phyloP scores from a whole-genome alignment of 1,140 invertebrate species.

The Maconellicoccus hirsutus region DNA sequence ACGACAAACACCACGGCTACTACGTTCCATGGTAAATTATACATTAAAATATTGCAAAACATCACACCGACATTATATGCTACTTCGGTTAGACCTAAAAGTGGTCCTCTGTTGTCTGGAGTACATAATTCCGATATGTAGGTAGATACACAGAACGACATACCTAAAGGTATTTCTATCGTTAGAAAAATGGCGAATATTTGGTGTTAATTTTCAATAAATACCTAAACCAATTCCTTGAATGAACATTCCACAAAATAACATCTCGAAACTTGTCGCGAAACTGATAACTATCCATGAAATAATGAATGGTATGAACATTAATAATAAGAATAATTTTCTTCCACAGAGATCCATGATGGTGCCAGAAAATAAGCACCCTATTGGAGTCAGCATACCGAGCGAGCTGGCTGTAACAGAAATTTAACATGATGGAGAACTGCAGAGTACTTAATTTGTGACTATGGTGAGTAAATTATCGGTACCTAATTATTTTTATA shows the following conservation, averaged over 20 bases:
- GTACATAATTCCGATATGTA: conserved; percentile 23
- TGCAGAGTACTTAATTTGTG: no score
- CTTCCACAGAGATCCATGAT: not conserved
- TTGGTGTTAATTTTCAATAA: not conserved
- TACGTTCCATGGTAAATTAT: conserved; percentile 43
- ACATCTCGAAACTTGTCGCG: not conserved
- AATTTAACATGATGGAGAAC: not conserved
- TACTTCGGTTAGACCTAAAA: conserved; percentile 11
- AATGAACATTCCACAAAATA: not conserved
- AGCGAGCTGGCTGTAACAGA: not conserved
- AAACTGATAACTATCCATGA: not conserved
- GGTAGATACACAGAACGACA: not conserved
- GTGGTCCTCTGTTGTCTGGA: not conserved
- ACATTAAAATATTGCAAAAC: conserved; percentile 47
- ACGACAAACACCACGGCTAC: conserved; percentile 45
- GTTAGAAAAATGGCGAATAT: no score
- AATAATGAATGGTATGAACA: not conserved
- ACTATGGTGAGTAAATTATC: no score
- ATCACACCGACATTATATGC: conserved; percentile 27
- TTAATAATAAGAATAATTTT: not conserved
- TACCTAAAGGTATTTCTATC: not conserved
- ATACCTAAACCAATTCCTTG: not conserved
- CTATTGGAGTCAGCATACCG: not conserved
- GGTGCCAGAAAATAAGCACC: not conserved
- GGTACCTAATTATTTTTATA: no score